Evolutionary conservation across 1,140 invertebrate species (phyloP).

Genomic region (Archivesica marissinica): DNA sequence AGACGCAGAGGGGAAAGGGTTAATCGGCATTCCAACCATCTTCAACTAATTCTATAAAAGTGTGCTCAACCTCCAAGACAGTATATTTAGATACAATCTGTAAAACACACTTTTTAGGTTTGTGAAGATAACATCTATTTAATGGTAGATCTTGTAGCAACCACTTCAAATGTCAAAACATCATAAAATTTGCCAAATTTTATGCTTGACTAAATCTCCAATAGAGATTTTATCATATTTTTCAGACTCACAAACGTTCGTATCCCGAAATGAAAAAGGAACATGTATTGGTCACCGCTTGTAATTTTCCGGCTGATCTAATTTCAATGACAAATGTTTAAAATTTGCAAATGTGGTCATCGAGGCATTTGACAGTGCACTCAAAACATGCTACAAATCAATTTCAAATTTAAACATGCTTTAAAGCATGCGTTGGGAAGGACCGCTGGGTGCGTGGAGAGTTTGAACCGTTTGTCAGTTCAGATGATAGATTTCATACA

Average conservation of each 20-base stretch:
- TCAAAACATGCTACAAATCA: neutral
- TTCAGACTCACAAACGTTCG: neutral
- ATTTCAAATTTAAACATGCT: constrained; percentile 17
- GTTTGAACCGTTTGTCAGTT: too few species aligned
- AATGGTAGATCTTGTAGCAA: neutral
- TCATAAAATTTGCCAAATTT: neutral
- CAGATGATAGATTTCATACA: too few species aligned
- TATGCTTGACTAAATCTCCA: neutral
- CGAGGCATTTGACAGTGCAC: constrained; percentile 15
- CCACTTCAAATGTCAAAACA: neutral
- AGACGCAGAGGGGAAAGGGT: too few species aligned
- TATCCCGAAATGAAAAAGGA: neutral
- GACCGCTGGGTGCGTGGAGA: too few species aligned
- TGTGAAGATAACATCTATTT: neutral
- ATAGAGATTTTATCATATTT: neutral
- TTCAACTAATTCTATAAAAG: too few species aligned
- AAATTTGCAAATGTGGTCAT: constrained; percentile 13
- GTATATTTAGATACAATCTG: too few species aligned
- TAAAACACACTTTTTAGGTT: too few species aligned
- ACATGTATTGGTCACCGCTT: neutral
- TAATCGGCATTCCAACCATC: too few species aligned
- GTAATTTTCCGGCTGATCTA: neutral
- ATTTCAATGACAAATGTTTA: neutral
- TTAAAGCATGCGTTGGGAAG: too few species aligned
- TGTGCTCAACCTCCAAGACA: too few species aligned